A percentile compares a stretch with the other conserved stretches of the same genome.
phyloP scores from a whole-genome alignment of 2,797 vertebrate genomes.

The Pangasius mekongensis region DNA sequence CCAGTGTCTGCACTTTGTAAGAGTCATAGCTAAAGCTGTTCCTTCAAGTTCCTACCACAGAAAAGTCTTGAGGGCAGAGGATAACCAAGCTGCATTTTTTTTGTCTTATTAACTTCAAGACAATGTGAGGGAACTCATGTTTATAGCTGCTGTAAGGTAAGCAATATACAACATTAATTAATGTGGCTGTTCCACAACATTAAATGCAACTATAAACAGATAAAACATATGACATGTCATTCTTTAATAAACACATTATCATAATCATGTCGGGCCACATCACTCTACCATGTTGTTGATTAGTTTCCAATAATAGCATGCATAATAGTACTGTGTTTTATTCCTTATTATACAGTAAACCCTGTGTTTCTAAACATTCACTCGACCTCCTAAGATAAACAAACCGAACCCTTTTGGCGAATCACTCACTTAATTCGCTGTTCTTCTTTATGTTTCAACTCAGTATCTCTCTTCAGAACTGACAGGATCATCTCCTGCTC shows the following conservation, averaged over 20 bases:
- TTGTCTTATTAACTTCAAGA: neutral
- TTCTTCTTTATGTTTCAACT: conserved; percentile 86
- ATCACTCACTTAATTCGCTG: conserved; percentile 83
- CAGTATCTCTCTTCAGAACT: conserved; percentile 87
- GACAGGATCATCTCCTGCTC: conserved; percentile 87
- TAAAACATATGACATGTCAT: neutral
- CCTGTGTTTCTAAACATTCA: neutral
- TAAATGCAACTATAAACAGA: neutral
- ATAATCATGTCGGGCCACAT: neutral
- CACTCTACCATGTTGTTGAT: neutral
- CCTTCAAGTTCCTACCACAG: neutral
- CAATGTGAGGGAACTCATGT: neutral
- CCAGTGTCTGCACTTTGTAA: neutral
- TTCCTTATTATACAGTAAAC: neutral
- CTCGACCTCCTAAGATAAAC: neutral
- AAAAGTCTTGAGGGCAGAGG: no score
- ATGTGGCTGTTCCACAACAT: neutral
- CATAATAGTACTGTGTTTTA: neutral
- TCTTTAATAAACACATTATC: neutral
- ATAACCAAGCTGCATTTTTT: neutral
- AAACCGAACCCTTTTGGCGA: neutral
- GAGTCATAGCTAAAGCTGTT: neutral
- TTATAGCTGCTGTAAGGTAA: neutral
- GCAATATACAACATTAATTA: neutral
- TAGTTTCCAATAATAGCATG: neutral